Percentiles rank a stretch among this genome's conserved stretches.
Conservation (phyloP, 2,113 vertebrate genomes). For the Crypturellus undulatus region DNA sequence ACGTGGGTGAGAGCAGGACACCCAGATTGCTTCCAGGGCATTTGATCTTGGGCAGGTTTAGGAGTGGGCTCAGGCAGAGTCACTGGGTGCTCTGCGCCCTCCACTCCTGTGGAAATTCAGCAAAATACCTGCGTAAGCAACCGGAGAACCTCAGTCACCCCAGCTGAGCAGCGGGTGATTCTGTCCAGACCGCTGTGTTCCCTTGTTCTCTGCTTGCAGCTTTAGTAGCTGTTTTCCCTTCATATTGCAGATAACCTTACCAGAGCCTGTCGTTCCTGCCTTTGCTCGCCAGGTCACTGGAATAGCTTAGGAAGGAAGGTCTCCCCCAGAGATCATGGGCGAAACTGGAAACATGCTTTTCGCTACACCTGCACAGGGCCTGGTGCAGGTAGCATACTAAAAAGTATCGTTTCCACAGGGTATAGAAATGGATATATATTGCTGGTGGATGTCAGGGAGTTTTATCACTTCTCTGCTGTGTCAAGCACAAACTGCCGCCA, state of each 20-base stretch:
- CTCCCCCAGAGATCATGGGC: accelerated
- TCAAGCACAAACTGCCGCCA: background rate
- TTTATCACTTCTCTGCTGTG: background rate
- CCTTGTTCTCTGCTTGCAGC: background rate
- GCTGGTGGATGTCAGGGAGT: background rate
- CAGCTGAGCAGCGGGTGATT: no score
- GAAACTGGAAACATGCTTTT: accelerated
- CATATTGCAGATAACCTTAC: background rate
- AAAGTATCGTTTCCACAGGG: background rate
- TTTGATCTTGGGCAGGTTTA: constrained; percentile 25
- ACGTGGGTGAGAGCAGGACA: background rate
- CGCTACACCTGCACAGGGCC: accelerated
- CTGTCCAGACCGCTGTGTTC: background rate
- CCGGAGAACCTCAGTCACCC: background rate
- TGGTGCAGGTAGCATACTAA: background rate
- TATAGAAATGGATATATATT: background rate
- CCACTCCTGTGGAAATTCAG: background rate
- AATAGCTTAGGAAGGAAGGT: background rate
- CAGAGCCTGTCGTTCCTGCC: background rate
- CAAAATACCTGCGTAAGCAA: background rate
- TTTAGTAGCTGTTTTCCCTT: background rate
- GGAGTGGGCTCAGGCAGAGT: background rate
- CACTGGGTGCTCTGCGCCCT: background rate
- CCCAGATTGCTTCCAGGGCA: background rate
- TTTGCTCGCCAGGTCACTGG: background rate